These are phyloP conservation scores for Dermatemys mawii DNA, from an alignment of 2,113 vertebrate genomes.

Conservation along the genomic window DNA sequence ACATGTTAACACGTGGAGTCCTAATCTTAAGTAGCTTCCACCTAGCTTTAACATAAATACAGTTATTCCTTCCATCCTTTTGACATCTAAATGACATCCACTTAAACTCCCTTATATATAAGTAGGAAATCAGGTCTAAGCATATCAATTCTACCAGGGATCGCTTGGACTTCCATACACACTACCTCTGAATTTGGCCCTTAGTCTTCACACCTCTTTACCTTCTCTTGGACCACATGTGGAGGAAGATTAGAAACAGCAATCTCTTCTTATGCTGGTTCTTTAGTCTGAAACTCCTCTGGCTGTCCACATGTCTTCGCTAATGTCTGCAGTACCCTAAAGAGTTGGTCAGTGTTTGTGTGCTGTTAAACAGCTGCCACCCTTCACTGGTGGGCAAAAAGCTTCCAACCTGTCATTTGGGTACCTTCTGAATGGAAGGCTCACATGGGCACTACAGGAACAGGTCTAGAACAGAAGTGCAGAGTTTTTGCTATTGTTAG, in stretches of 20 bases:
- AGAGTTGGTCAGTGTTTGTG: background rate
- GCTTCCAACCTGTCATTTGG: background rate
- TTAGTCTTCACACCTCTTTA: background rate
- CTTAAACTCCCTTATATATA: background rate
- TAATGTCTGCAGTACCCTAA: background rate
- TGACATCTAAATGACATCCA: background rate
- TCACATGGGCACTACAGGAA: background rate
- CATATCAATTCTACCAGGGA: background rate
- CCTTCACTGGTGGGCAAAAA: background rate
- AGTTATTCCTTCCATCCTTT: background rate
- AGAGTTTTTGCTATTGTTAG: background rate
- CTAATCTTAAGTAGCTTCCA: background rate
- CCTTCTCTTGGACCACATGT: background rate
- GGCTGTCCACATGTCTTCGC: background rate
- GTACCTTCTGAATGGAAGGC: background rate
- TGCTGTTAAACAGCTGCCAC: background rate
- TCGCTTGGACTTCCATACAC: background rate
- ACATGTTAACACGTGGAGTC: background rate
- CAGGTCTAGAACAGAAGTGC: background rate
- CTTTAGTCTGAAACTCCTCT: background rate
- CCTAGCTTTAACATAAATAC: background rate
- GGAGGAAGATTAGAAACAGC: background rate
- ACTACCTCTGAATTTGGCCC: background rate
- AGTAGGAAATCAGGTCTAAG: background rate
- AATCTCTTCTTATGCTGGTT: rapidly evolving